Evolutionary conservation across 1,140 invertebrate genomes (phyloP).

Genomic region (Yoshiicerus persimilis): DNA sequence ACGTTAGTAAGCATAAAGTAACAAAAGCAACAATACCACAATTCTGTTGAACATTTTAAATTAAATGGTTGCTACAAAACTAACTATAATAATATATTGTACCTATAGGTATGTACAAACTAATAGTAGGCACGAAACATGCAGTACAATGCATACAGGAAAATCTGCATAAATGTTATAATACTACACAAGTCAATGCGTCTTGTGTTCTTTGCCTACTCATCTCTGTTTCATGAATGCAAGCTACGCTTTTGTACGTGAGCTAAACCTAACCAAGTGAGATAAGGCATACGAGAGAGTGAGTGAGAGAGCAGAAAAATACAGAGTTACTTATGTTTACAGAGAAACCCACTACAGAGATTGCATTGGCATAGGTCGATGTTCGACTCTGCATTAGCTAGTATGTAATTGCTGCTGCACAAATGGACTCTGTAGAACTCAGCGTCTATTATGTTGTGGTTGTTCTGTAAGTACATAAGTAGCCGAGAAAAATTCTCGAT

Average conservation of each 20-base stretch:
- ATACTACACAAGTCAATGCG: background rate
- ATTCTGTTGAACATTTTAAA: too few relatives aligned
- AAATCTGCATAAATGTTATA: background rate
- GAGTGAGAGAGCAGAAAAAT: background rate
- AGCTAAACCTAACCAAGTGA: background rate
- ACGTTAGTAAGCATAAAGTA: too few relatives aligned
- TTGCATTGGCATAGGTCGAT: background rate
- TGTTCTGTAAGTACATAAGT: too few relatives aligned
- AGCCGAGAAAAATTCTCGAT: background rate
- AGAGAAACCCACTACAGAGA: background rate
- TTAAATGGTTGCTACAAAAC: too few relatives aligned
- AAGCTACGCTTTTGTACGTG: background rate
- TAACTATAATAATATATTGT: background rate
- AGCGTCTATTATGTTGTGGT: background rate
- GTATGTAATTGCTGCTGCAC: background rate
- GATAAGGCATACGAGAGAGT: background rate
- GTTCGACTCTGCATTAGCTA: background rate
- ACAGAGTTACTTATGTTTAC: background rate
- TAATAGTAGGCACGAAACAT: background rate
- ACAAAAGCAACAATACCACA: too few relatives aligned
- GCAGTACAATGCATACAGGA: background rate
- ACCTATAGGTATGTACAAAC: background rate
- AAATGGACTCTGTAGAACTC: background rate
- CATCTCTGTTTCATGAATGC: background rate
- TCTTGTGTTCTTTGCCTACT: background rate